These are phyloP conservation scores for Amphipoea oculea DNA, from an alignment of 2,888 invertebrate genomes.

Conservation along the genomic window DNA sequence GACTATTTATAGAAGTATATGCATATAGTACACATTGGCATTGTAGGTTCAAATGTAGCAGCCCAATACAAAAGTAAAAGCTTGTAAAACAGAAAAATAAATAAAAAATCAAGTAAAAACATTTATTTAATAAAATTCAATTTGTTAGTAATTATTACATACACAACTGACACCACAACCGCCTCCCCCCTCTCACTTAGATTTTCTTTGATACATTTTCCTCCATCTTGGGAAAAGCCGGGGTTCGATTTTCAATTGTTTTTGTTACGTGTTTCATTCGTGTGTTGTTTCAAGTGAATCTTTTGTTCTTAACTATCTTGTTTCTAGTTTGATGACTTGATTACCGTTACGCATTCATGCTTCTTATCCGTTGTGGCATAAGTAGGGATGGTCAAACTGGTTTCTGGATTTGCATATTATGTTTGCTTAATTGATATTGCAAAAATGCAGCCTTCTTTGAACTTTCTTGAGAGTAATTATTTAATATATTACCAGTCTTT, in stretches of 20 bases:
- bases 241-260: not conserved
- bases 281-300: not conserved
- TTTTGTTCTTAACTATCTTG: not conserved
- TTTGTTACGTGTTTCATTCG: not conserved
- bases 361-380: slow-evolving; percentile 37
- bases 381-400: slow-evolving; percentile 18
- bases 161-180: no score
- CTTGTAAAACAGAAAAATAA: no score
- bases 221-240: no score
- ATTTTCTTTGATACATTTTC: no score
- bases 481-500: not conserved
- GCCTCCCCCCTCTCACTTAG: no score
- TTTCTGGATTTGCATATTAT: slow-evolving; percentile 19
- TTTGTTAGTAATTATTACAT: no score
- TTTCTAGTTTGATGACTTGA: slow-evolving; percentile 35
- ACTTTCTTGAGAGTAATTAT: not conserved
- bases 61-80: no score
- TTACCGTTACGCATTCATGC: slow-evolving; percentile 53
- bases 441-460: not conserved
- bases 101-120: no score
- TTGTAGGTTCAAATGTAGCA: no score
- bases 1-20: no score
- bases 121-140: no score
- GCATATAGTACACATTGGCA: no score
- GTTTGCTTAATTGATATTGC: slow-evolving; percentile 1